Evolutionary conservation across 2,888 invertebrate genomes (phyloP), one percentile per base, ranked within the genome.

Genomic region (Antitype chi): DNA sequence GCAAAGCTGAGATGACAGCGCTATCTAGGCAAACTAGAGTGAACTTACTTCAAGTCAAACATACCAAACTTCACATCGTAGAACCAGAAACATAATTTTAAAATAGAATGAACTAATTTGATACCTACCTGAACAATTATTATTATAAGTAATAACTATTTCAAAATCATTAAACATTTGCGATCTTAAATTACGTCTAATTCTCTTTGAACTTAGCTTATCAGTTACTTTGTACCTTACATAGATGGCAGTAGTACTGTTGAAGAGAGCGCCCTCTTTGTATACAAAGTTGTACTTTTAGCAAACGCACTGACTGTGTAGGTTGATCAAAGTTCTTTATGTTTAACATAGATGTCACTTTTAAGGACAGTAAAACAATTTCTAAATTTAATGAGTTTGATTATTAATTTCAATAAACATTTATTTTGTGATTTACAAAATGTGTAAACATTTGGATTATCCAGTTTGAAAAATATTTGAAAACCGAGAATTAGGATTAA

Each of bases 221-320:
- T 17, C 7, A 25, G 47, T 32, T 73, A 57, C 20, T 25, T 17
- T 5, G 2, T 3, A 5, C 9, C 0, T 15, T 8, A 6, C 15
- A 28, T 0, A 71, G 47, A 62, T 76, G 59, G 69, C 23, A 17
- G 9, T 20, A 43, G 17, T n/a, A 32, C 20, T 0, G 0, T 28
- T 28, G 9, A 47, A 2, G 0, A 2, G 0, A 38, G 23, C 68
- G 83, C 64, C 71, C 77, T 85, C 83, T 85, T 0, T 66, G 13
- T 1, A 17, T 20, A 1, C 0, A 0, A 8, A 11, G 0, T 4
- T 43, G 60, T n/a, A 82, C 69, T 74, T 13, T 8, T 32, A 32
- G 20, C 32, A 23, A 60, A 60, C 2, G 6, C 23, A 9, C 13
- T 23, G 8, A 23, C 23, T 60, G 23, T 11, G 23, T 13, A 9